phyloP scores from a whole-genome alignment of 2,113 vertebrate genomes.

The Notothenia rossii region DNA sequence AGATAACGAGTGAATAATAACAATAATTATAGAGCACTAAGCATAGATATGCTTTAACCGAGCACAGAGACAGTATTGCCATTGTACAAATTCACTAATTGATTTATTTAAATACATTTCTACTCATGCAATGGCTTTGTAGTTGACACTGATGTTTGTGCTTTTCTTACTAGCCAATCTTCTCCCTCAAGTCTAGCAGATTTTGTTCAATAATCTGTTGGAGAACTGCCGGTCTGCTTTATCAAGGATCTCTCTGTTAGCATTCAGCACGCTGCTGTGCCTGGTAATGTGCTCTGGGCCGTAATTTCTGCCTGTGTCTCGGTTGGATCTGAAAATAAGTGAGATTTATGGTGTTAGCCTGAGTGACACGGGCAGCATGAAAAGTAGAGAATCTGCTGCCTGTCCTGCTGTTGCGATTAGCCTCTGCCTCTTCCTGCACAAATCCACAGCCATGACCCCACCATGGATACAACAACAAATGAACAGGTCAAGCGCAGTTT shows the following conservation, averaged over 20 bases:
- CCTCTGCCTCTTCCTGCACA: conserved; percentile 40
- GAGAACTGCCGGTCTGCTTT: conserved; percentile 74
- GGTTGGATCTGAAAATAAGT: conserved; percentile 83
- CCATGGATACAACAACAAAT: conserved; percentile 50
- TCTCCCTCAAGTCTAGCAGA: conserved; percentile 47
- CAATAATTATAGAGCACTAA: neutral
- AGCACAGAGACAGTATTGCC: neutral
- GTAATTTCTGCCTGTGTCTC: conserved; percentile 79
- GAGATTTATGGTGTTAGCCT: conserved; percentile 86
- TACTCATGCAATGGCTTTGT: neutral
- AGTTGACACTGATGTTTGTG: conserved; percentile 44
- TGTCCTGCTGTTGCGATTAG: conserved; percentile 53
- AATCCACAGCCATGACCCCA: conserved; percentile 59
- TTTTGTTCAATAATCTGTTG: conserved; percentile 68
- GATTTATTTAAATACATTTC: neutral
- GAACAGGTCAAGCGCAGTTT: conserved; percentile 62
- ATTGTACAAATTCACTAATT: neutral
- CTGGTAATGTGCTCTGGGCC: conserved; percentile 77
- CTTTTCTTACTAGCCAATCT: conserved; percentile 41
- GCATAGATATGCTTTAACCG: neutral
- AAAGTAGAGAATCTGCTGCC: conserved; percentile 65
- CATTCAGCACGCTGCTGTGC: conserved; percentile 74
- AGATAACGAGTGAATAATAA: neutral
- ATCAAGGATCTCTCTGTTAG: conserved; percentile 79
- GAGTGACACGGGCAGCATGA: conserved; percentile 81